Base-by-base conservation (phyloP, 1,140 invertebrate genomes). In the Cyclargus thomasi region DNA sequence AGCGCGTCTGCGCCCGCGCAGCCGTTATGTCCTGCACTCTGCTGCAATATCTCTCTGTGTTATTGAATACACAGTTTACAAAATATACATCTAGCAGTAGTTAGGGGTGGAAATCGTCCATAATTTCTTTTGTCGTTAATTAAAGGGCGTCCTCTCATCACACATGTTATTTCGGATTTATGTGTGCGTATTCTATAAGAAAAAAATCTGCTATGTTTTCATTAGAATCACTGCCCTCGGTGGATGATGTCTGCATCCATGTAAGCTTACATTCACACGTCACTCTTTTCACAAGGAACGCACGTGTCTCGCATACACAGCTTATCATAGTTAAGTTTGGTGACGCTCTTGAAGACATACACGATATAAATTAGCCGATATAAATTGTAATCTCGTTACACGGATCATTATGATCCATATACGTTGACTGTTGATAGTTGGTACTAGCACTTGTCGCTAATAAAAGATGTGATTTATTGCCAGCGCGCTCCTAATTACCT, bases 1-100 rank as follows among this genome's bases (percentile, higher is more conserved):
- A 69, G 55, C 10, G 23, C 63, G 11, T 11, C 11, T 62, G 68
- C 65, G 10, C 53, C 57, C 53, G 55, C 10, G 23, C 63, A n/a
- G 36, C 63, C 29, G 29, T 39, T 64, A 64, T 64, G 29, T 47
- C 29, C 29, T 64, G 63, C 63, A 64, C 63, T 64, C 35, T 35
- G 29, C 35, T 39, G 36, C 20, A 39, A 64, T 63, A 36, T 29
- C 62, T 22, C 14, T 21, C 62, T 22, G 22, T 21, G 11, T 21
- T 7, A 1, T 17, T 55, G 53, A 17, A 47, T 7, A 29, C 29
- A 29, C 8, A 29, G 5, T n/a, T 23, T 23, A 23, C 23, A 23
- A 6, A 23, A 29, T 4, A 29, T 29, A 29, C n/a, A n/a, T n/a
- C n/a, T n/a, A n/a, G n/a, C n/a, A n/a, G n/a, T n/a, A n/a, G n/a